Evolutionary conservation across 2,888 invertebrate genomes (phyloP).

Genomic region (Harmothoe impar): DNA sequence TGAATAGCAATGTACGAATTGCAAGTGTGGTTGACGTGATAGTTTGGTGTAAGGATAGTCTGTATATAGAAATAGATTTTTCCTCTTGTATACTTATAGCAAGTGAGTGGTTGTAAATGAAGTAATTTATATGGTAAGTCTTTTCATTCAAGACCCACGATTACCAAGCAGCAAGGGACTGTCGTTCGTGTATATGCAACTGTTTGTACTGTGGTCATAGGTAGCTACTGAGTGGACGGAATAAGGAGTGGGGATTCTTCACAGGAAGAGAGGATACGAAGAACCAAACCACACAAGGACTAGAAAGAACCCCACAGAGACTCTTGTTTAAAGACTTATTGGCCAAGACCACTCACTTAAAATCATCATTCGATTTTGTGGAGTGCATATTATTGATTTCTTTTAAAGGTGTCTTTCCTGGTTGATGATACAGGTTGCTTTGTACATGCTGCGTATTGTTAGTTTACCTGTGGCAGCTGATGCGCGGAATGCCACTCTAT

Average conservation of each 20-base stretch:
- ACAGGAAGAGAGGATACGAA: not conserved
- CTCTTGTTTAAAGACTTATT: no score
- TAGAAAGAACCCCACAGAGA: not conserved
- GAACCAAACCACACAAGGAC: not conserved
- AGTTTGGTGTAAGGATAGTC: constrained; percentile 1
- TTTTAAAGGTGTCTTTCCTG: not conserved
- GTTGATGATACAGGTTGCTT: not conserved
- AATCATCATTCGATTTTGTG: not conserved
- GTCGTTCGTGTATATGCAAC: not conserved
- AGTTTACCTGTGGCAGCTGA: not conserved
- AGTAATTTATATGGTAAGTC: not conserved
- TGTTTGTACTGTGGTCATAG: not conserved
- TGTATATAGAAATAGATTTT: not conserved
- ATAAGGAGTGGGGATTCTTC: not conserved
- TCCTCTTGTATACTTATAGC: not conserved
- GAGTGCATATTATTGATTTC: not conserved
- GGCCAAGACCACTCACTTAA: not conserved
- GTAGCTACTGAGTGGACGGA: not conserved
- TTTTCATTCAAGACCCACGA: constrained; percentile 10
- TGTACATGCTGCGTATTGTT: not conserved
- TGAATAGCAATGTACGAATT: not conserved
- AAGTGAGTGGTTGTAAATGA: not conserved
- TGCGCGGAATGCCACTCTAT: not conserved
- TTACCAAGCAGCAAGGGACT: not conserved
- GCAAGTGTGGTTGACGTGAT: constrained; percentile 30